These are phyloP conservation scores for Coregonus clupeaformis DNA, from an alignment of 2,113 vertebrate species.

Conservation along the genomic window DNA sequence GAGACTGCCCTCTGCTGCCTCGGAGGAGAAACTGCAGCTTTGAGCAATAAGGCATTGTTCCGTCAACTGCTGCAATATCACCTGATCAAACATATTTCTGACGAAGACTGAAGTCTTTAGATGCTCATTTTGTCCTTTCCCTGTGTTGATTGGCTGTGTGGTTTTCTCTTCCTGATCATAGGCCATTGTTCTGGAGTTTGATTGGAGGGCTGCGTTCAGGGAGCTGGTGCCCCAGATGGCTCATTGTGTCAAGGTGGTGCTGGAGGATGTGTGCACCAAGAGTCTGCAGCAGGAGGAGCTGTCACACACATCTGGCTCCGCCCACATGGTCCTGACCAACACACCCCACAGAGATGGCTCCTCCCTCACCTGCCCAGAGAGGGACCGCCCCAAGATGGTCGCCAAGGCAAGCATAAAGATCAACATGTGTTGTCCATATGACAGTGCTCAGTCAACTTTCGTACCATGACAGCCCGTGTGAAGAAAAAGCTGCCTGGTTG, in stretches of 20 bases:
- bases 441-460: too few species aligned
- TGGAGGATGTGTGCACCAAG: slow-evolving; percentile 82
- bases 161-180: slow-evolving; percentile 48
- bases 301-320: slow-evolving; percentile 59
- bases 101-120: background rate
- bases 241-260: slow-evolving; percentile 80
- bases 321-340: slow-evolving; percentile 64
- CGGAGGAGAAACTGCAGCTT: background rate
- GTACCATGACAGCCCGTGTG: background rate
- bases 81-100: too few species aligned
- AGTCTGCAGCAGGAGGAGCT: slow-evolving; percentile 83
- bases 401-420: slow-evolving; percentile 74
- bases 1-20: slow-evolving; percentile 32
- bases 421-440: background rate
- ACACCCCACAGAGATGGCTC: slow-evolving; percentile 65
- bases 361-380: slow-evolving; percentile 64
- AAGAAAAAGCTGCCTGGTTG: too few species aligned
- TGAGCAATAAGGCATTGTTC: background rate
- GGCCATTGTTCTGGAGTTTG: slow-evolving; percentile 80
- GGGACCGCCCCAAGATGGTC: slow-evolving; percentile 83
- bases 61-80: background rate
- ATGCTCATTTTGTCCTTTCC: background rate
- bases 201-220: slow-evolving; percentile 87
- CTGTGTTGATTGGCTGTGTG: slow-evolving; percentile 19
- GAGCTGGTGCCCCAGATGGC: slow-evolving; percentile 81